These are phyloP conservation scores for Subanguina moxae DNA, from an alignment of 1,140 invertebrate species.

Conservation along the genomic window DNA sequence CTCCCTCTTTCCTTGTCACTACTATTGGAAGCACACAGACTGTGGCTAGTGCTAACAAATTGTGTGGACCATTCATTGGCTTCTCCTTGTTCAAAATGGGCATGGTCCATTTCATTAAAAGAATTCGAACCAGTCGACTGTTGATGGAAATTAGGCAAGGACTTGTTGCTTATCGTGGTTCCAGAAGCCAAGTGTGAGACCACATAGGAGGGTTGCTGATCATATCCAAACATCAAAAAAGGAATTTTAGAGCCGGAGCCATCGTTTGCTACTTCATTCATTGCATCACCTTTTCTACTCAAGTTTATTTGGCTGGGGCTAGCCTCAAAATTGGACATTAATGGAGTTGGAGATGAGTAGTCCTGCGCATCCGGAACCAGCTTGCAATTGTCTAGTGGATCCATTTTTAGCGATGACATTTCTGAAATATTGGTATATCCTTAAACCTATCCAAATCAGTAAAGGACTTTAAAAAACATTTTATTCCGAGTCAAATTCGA, in stretches of 20 bases:
- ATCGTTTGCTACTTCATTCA: background rate
- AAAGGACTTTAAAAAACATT: too few species aligned
- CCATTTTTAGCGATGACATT: conserved; percentile 34
- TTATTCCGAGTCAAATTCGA: too few species aligned
- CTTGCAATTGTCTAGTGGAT: conserved; percentile 13
- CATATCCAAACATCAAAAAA: conserved; percentile 41
- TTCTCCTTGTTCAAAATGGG: background rate
- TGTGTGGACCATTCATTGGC: background rate
- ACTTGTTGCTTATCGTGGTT: conserved; percentile 23
- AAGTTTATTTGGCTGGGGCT: background rate
- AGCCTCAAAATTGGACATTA: background rate
- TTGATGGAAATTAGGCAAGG: conserved; percentile 24
- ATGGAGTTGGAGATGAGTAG: background rate
- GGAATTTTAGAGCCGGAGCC: conserved; percentile 6
- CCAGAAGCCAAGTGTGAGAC: conserved; percentile 33
- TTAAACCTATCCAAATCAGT: too few species aligned
- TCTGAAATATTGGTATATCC: too few species aligned
- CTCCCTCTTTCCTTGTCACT: background rate
- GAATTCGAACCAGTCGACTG: background rate
- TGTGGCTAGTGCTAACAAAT: background rate
- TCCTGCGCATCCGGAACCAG: background rate
- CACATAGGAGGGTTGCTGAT: conserved; percentile 48
- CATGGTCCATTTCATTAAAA: background rate
- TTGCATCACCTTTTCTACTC: background rate
- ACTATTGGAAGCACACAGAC: too few species aligned